A percentile compares a stretch with the other conserved stretches of the same genome.
These are phyloP conservation scores for Xanthia icteritia DNA, from an alignment of 2,888 invertebrate species.

Conservation along the genomic window DNA sequence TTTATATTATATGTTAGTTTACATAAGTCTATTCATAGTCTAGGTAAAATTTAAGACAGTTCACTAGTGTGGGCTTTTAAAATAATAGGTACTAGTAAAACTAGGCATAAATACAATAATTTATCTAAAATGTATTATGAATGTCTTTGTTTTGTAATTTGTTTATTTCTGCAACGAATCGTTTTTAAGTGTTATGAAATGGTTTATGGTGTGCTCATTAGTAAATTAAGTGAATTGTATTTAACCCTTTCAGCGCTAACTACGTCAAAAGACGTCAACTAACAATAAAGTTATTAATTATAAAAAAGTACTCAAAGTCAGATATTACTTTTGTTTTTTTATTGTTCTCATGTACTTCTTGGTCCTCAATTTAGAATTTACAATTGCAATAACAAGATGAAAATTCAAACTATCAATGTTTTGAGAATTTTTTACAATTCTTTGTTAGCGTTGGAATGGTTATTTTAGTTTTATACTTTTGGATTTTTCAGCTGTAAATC, in stretches of 20 bases:
- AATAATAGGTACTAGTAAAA: neutral
- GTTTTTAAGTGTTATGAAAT: conserved; percentile 4
- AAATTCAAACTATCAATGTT: conserved; percentile 52
- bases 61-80: neutral
- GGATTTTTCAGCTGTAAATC: conserved; percentile 64
- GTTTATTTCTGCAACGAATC: conserved; percentile 42
- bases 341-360: conserved; percentile 58
- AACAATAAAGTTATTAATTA: conserved; percentile 28
- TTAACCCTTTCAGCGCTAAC: conserved; percentile 47
- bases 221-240: conserved; percentile 14
- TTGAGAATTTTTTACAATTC: conserved; percentile 59
- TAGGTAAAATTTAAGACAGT: conserved; percentile 4
- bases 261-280: neutral
- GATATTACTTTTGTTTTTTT: conserved; percentile 59
- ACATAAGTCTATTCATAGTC: conserved; percentile 39
- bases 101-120: conserved; percentile 7
- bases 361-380: conserved; percentile 50
- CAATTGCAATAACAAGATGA: conserved; percentile 59
- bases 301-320: conserved; percentile 59
- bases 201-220: conserved; percentile 14
- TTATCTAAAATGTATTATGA: conserved; percentile 10
- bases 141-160: conserved; percentile 42
- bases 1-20: conserved; percentile 51
- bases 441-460: conserved; percentile 46
- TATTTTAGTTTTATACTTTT: conserved; percentile 53